Evolutionary conservation across 2,888 invertebrate genomes (phyloP), one percentile per base, ranked within the genome.

Genomic region (Pristionchus maxplancki): DNA sequence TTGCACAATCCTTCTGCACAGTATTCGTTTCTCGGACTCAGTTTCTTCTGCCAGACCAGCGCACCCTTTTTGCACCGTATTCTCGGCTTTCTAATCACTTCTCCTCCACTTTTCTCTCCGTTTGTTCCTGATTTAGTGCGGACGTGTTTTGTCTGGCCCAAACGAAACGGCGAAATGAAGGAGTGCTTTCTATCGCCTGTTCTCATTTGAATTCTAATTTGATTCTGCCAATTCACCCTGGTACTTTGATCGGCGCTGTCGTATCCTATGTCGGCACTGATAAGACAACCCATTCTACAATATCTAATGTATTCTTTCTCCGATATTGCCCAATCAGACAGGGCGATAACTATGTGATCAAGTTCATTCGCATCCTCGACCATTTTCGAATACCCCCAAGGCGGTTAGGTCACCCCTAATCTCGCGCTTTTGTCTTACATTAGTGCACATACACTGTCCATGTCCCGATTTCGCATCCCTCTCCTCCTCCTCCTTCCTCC

Each of bases 381-480:
- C 17, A 15, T 4, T 50, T 50, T 50, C 11, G 50, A 50, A 50
- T 11, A 50, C n/a, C n/a, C 58, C 24, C 20, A 24, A 24, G 9
- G 1, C 58, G 58, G n/a, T 3, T 9, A 24, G 58, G n/a, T 58
- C n/a, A n/a, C n/a, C n/a, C n/a, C 58, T 24, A 5, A 34, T 34
- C 34, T 74, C 40, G 74, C 74, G 37, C 74, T 44, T 78, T 78
- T 44, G 78, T 78, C 78, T 78, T 74, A 15, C 44, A 40, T 78
- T 71, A 71, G 71, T 37, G 34, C 71, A 40, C 74, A 64, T 24
- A 28, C 64, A 78, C 44, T 78, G 78, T 78, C n/a, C 44, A 28
- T 78, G 78, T 40, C 78, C 78, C 78, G 48, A 78, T 44, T 78
- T 44, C 37, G 8, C 20, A n/a, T 17, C 17, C 20, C 34, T 13